Percentiles rank a stretch among this genome's conserved stretches.
Conservation (phyloP, 2,113 vertebrate genomes). For the Dissostichus mawsoni region DNA sequence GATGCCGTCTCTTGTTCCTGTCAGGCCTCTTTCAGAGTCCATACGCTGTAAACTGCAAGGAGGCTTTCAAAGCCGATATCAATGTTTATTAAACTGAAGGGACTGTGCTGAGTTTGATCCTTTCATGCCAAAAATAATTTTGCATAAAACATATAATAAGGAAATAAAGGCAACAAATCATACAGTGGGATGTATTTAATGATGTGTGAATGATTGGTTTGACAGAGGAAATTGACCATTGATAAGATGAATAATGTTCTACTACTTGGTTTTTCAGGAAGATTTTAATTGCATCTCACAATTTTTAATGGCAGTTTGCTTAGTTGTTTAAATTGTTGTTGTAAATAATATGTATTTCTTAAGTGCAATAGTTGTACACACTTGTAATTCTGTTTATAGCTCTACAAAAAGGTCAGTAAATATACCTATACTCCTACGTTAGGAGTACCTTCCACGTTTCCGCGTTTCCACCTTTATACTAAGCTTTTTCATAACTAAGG, state of each 20-base stretch:
- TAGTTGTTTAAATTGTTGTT: too few species aligned
- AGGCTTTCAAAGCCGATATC: background rate
- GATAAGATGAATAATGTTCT: too few species aligned
- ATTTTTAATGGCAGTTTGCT: background rate
- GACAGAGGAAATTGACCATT: background rate
- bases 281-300: background rate
- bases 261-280: background rate
- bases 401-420: background rate
- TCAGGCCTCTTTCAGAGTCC: conserved; percentile 22
- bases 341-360: background rate
- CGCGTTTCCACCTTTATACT: background rate
- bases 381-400: background rate
- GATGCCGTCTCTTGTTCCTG: conserved; percentile 45
- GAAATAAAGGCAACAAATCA: background rate
- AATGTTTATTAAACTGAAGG: background rate
- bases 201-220: background rate
- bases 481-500: background rate
- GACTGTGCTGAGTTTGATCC: background rate
- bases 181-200: background rate
- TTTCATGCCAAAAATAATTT: background rate
- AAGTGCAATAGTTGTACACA: background rate
- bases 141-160: background rate
- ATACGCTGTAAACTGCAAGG: conserved; percentile 12
- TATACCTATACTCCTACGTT: too few species aligned
- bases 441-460: background rate